Conservation (phyloP, 2,113 vertebrate genomes). For the Zeus faber region DNA sequence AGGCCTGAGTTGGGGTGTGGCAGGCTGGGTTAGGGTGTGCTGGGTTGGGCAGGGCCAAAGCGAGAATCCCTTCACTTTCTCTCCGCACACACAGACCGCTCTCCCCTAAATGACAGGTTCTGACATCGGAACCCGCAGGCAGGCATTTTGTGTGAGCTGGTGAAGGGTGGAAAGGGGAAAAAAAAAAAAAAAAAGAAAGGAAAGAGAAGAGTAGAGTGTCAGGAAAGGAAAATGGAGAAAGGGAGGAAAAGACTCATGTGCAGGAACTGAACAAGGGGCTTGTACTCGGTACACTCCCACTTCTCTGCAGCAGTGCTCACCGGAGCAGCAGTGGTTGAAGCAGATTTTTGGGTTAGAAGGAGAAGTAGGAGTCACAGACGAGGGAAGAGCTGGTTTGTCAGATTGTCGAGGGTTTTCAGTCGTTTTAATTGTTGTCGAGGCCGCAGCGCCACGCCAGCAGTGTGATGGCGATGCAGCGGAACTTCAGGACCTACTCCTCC, state of each 20-base stretch:
- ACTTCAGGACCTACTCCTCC: conserved; percentile 54
- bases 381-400: conserved; percentile 2
- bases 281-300: conserved; percentile 52
- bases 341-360: conserved; percentile 22
- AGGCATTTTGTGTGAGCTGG: conserved; percentile 57
- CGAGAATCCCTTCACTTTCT: conserved; percentile 3
- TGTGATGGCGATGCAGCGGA: conserved; percentile 35
- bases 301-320: conserved; percentile 13
- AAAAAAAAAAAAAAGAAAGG: conserved; percentile 13
- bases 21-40: conserved; percentile 26
- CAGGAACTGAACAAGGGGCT: conserved; percentile 34
- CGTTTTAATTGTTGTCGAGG: conserved; percentile 7
- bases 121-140: conserved; percentile 47
- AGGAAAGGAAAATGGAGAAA: conserved; percentile 15
- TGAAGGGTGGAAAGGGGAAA: conserved; percentile 8
- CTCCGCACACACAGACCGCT: conserved; percentile 8
- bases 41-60: not conserved
- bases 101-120: conserved; percentile 35
- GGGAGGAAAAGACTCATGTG: conserved; percentile 15
- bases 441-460: not conserved
- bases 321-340: not conserved
- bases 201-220: conserved; percentile 16
- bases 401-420: conserved; percentile 8
- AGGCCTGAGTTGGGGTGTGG: no score
- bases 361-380: conserved; percentile 7